Percentiles rank a stretch among this genome's conserved stretches.
These are phyloP conservation scores for Drosophila borealis DNA, from an alignment of 2,888 invertebrate genomes.

Conservation along the genomic window DNA sequence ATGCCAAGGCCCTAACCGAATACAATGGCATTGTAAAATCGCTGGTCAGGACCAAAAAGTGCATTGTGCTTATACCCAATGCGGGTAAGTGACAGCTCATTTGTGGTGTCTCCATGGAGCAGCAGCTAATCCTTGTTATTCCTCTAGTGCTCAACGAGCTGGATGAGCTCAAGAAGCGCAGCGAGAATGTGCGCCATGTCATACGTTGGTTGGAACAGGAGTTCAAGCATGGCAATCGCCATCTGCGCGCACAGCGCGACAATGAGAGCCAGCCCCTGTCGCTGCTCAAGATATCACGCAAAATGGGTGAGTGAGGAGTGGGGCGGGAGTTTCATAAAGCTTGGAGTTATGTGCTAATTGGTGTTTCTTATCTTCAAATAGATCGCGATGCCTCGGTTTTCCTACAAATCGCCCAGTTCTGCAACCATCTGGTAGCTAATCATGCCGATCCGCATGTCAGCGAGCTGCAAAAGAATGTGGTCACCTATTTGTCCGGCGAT, in stretches of 20 bases:
- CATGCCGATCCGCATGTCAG: slow-evolving; percentile 86
- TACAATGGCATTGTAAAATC: slow-evolving; percentile 92
- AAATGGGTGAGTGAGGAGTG: slow-evolving; percentile 87
- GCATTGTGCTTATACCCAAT: slow-evolving; percentile 94
- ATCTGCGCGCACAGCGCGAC: slow-evolving; percentile 93
- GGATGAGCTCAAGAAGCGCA: slow-evolving; percentile 94
- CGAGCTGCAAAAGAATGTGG: slow-evolving; percentile 86
- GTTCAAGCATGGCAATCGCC: slow-evolving; percentile 94
- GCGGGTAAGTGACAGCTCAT: slow-evolving; percentile 88
- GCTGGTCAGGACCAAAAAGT: slow-evolving; percentile 92
- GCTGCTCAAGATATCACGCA: slow-evolving; percentile 90
- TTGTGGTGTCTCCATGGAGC: too few species aligned
- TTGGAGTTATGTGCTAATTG: too few species aligned
- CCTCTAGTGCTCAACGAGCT: slow-evolving; percentile 93
- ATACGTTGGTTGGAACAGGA: slow-evolving; percentile 97
- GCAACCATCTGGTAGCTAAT: slow-evolving; percentile 84
- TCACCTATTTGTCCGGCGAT: slow-evolving; percentile 91
- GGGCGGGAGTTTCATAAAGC: too few species aligned
- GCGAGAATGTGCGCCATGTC: slow-evolving; percentile 93
- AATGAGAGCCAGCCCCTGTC: slow-evolving; percentile 91
- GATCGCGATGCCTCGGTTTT: slow-evolving; percentile 85
- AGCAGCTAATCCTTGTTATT: slow-evolving; percentile 9
- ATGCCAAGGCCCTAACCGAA: slow-evolving; percentile 92
- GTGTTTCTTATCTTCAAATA: slow-evolving; percentile 24
- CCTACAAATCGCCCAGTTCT: slow-evolving; percentile 84